A percentile compares a stretch with the other conserved stretches of the same genome.
phyloP scores from a whole-genome alignment of 2,888 invertebrate genomes.

The Chydorus sphaericus region DNA sequence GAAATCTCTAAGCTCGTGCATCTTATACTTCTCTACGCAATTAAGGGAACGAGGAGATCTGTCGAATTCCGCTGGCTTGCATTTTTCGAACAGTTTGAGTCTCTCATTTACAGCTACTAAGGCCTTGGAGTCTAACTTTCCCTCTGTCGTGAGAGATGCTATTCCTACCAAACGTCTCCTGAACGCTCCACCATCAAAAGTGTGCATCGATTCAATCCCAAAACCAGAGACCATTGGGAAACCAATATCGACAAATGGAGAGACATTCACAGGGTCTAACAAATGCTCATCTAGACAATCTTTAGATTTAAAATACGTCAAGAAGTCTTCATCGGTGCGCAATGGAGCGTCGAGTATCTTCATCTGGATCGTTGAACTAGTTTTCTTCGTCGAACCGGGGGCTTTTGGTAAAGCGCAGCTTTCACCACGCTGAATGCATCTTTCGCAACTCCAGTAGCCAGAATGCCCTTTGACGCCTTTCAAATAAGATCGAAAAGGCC shows the following conservation, averaged over 20 bases:
- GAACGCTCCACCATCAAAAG: not conserved
- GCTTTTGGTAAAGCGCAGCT: no score
- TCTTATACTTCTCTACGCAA: slow-evolving; percentile 5
- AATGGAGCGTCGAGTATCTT: not conserved
- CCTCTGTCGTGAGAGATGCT: not conserved
- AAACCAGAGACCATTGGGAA: slow-evolving; percentile 1
- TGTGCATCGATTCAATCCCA: slow-evolving; percentile 1
- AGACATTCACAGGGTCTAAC: no score
- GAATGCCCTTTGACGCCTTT: not conserved
- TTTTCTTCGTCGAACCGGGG: no score
- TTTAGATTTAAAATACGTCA: not conserved
- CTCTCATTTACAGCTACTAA: not conserved
- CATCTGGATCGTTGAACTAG: slow-evolving; percentile 2
- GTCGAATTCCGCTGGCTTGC: not conserved
- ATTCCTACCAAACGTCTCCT: not conserved
- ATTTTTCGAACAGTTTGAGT: not conserved
- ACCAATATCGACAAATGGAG: not conserved
- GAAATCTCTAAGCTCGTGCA: not conserved
- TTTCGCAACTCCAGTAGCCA: not conserved
- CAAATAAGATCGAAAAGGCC: not conserved
- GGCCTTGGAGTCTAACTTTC: not conserved
- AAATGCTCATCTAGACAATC: not conserved
- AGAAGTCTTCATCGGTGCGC: slow-evolving; percentile 1
- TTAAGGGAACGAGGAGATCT: slow-evolving; percentile 2
- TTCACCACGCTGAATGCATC: not conserved